These are phyloP conservation scores for Mesitornis unicolor DNA, from an alignment of 2,113 vertebrate genomes.

Conservation along the genomic window DNA sequence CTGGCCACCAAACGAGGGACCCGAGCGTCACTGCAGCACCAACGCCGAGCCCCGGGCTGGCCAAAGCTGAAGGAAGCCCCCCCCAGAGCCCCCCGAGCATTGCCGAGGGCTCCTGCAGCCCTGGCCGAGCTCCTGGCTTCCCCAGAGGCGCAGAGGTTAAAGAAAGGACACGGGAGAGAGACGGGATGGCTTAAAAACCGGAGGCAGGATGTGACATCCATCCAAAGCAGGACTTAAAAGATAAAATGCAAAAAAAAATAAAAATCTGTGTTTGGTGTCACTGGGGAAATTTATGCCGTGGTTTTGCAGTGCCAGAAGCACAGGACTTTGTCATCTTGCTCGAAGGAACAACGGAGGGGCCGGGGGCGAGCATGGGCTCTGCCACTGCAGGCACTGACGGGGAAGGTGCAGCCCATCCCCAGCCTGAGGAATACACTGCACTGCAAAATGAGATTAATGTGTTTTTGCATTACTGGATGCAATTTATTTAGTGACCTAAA, in stretches of 20 bases:
- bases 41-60: fast-evolving
- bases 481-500: neutral
- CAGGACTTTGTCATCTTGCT: neutral
- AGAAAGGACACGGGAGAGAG: neutral
- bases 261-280: fast-evolving
- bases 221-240: neutral
- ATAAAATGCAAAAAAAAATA: neutral
- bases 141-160: neutral
- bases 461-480: neutral
- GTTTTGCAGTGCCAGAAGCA: neutral
- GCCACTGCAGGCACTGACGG: neutral
- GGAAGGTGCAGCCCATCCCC: neutral
- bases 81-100: neutral
- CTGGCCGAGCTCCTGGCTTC: neutral
- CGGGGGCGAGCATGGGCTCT: neutral
- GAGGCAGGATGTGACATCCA: neutral
- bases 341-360: neutral
- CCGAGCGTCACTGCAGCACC: fast-evolving
- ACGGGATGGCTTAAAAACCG: neutral
- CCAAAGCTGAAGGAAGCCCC: neutral
- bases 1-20: neutral
- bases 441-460: fast-evolving
- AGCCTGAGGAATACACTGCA: fast-evolving
- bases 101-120: neutral
- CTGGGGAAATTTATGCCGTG: fast-evolving